A percentile compares a stretch with the other conserved stretches of the same genome.
Conservation (phyloP, 2,113 vertebrate genomes). For the Pelvicachromis taeniatus region DNA sequence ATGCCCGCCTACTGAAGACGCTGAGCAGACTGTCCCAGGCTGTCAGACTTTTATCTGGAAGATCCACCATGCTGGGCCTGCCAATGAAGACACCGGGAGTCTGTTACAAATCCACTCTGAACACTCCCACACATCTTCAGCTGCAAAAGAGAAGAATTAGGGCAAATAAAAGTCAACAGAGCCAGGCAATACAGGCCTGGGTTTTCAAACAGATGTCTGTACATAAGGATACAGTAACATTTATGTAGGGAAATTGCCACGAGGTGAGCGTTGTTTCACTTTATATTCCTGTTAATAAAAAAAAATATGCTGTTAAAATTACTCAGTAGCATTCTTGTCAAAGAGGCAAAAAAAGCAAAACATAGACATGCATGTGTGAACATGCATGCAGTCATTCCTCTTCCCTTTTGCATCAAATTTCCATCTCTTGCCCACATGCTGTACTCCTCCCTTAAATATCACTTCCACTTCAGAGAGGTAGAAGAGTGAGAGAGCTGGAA, state of each 20-base stretch:
- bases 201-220: slow-evolving; percentile 9
- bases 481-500: slow-evolving; percentile 17
- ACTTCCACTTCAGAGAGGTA: slow-evolving; percentile 54
- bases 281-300: not conserved
- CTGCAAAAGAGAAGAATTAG: not conserved
- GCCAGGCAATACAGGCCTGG: not conserved
- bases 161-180: slow-evolving; percentile 28
- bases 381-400: not conserved
- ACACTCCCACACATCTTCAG: slow-evolving; percentile 33
- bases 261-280: not conserved
- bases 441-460: slow-evolving; percentile 41
- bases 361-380: not conserved
- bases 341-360: not conserved
- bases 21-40: slow-evolving; percentile 46
- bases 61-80: slow-evolving; percentile 51
- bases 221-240: not conserved
- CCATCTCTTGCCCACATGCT: slow-evolving; percentile 1
- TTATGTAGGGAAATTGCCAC: not conserved
- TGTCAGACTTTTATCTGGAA: slow-evolving; percentile 50
- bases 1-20: slow-evolving; percentile 35
- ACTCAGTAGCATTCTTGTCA: not conserved
- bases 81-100: slow-evolving; percentile 46
- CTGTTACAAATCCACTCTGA: slow-evolving; percentile 23
- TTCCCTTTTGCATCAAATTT: slow-evolving; percentile 13
- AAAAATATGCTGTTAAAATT: not conserved